A percentile compares a stretch with the other conserved stretches of the same genome.
phyloP scores from a whole-genome alignment of 2,113 vertebrate genomes.

The Ptychochromis oligacanthus region DNA sequence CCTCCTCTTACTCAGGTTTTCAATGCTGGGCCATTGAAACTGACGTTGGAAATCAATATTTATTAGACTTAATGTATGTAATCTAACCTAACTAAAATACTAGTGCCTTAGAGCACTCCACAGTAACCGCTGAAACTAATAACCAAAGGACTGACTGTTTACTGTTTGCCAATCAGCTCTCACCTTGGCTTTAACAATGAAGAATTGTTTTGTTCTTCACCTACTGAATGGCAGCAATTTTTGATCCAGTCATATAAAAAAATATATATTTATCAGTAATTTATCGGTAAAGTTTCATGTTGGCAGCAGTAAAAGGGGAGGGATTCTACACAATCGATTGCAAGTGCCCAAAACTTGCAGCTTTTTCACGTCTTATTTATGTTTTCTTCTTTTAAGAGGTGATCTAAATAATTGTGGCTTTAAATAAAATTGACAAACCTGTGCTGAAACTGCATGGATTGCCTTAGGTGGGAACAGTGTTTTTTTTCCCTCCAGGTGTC shows the following conservation, averaged over 20 bases:
- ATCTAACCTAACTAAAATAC: not conserved
- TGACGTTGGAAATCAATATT: not conserved
- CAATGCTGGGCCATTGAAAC: not conserved
- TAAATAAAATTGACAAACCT: not conserved
- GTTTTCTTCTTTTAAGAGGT: not conserved
- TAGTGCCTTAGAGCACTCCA: not conserved
- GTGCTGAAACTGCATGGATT: not conserved
- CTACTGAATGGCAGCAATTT: not conserved
- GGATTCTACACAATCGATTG: not conserved
- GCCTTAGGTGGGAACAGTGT: not conserved
- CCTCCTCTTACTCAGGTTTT: not conserved
- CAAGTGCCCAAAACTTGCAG: not conserved
- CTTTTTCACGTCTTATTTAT: constrained; percentile 1
- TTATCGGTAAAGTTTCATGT: not conserved
- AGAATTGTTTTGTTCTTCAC: not conserved
- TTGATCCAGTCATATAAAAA: not conserved
- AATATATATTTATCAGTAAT: not conserved
- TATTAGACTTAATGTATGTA: not conserved
- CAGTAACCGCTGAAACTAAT: not conserved
- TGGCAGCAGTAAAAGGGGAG: not conserved
- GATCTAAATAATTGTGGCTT: not conserved
- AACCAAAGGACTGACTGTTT: not conserved
- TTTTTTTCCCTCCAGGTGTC: not conserved
- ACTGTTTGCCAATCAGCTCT: too few species aligned
- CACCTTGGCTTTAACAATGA: not conserved